Evolutionary conservation across 2,888 invertebrate genomes (phyloP), one percentile per base, ranked within the genome.

Genomic region (Dryobota labecula): DNA sequence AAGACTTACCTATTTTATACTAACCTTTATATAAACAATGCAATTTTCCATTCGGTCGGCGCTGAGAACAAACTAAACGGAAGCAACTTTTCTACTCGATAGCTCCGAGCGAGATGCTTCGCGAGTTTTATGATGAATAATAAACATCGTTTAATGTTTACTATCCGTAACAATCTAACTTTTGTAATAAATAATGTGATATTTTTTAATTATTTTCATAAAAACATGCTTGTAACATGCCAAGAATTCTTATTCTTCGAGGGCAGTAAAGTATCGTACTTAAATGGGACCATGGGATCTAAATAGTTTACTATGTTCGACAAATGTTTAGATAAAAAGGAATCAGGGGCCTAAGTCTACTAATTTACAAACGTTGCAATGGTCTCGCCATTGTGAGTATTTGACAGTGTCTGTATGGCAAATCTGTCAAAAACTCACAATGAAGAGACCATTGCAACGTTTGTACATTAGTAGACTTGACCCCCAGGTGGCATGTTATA

Each of bases 1-100:
- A 77, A 68, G 61, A 70, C 54, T 56, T 58, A 73, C 60, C 69
- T 74, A 84, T 82, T 75, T 73, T 64, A 56, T 80, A 64, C 56
- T 70, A 69, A 73, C 68, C 65, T 82, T 74, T 79, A 72, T 80
- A 85, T 82, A 83, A 84, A 87, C 83, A 86, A 85, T 85, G 84
- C 85, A 88, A 87, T 88, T 87, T 89, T 88, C 88, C 83, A 87
- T 86, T 88, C 80, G 80, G 78, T 81, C 79, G 80, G 73, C 75
- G 84, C 68, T 80, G 77, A 73, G 74, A 74, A 80, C 86, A 83
- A 86, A 86, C 83, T 84, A 82, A 84, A 87, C 79, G 83, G 77
- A 76, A 81, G 71, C 80, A 88, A 88, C 82, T 89, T 86, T 87
- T 82, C 83, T 83, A 83, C 85, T 88, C 84, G 79, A 86, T 86